A percentile compares a stretch with the other conserved stretches of the same genome.
These are phyloP conservation scores for Plectrocnemia conspersa DNA, from an alignment of 1,140 invertebrate species.

Conservation along the genomic window DNA sequence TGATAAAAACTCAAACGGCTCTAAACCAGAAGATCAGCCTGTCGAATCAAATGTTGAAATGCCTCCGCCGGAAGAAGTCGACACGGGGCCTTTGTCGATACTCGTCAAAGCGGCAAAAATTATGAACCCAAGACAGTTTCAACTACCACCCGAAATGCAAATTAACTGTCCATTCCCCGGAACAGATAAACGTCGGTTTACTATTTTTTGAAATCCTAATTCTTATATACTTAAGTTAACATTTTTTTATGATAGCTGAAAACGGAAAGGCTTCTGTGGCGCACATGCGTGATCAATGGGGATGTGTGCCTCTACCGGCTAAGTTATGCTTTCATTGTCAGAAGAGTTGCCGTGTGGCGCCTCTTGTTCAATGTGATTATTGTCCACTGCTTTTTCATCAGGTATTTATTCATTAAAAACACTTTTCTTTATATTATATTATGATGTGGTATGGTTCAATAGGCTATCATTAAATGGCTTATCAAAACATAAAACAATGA, in stretches of 20 bases:
- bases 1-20: slow-evolving; percentile 5
- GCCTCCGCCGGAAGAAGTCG: slow-evolving; percentile 36
- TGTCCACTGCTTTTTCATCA: slow-evolving; percentile 86
- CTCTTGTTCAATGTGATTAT: slow-evolving; percentile 88
- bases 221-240: no score
- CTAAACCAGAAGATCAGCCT: background rate
- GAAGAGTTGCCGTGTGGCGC: slow-evolving; percentile 75
- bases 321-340: slow-evolving; percentile 78
- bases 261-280: slow-evolving; percentile 39
- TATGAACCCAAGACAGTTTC: slow-evolving; percentile 85
- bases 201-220: background rate
- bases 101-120: slow-evolving; percentile 74
- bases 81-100: slow-evolving; percentile 63
- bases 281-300: slow-evolving; percentile 69
- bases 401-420: slow-evolving; percentile 39
- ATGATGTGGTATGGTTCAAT: no score
- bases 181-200: slow-evolving; percentile 59
- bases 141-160: slow-evolving; percentile 73
- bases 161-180: slow-evolving; percentile 78
- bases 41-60: background rate
- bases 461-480: no score
- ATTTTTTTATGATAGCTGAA: slow-evolving; percentile 11
- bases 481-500: no score
- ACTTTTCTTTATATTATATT: no score
- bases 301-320: slow-evolving; percentile 75